Evolutionary conservation across 2,797 vertebrate genomes (phyloP).

Genomic region (Psittacula echo): DNA sequence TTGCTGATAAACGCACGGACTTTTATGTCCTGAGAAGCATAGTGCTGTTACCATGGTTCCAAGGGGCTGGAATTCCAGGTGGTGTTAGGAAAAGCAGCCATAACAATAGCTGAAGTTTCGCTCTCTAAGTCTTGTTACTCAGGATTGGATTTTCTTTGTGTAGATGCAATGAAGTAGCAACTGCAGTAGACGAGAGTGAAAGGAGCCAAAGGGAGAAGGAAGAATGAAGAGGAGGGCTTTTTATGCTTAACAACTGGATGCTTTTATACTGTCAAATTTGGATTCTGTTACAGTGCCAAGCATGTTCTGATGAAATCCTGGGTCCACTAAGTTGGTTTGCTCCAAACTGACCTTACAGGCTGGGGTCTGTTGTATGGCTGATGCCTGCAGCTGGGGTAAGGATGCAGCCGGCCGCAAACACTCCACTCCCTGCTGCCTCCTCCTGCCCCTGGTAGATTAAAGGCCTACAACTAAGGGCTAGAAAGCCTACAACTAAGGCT

Average conservation of each 20-base stretch:
- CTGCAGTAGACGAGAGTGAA: not conserved
- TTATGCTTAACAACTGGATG: not conserved
- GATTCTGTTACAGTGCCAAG: not conserved
- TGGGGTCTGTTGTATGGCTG: not conserved
- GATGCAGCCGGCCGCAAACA: not conserved
- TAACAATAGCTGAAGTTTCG: not conserved
- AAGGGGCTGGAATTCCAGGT: not conserved
- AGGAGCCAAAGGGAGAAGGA: not conserved
- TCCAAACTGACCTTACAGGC: not conserved
- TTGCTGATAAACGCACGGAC: not conserved
- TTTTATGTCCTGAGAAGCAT: not conserved
- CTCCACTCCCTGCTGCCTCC: not conserved
- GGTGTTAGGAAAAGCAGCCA: not conserved
- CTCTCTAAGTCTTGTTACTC: not conserved
- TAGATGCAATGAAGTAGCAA: not conserved
- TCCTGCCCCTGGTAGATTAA: not conserved
- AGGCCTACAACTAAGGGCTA: not conserved
- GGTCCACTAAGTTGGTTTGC: not conserved
- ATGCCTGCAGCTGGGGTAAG: not conserved
- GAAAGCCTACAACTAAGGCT: not conserved
- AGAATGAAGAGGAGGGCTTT: not conserved
- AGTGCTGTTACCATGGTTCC: not conserved
- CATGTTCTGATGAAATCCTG: not conserved
- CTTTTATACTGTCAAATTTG: not conserved
- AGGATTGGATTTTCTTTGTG: constrained; percentile 12